Conservation (phyloP, 2,113 vertebrate species). For the Fulmarus glacialis region DNA sequence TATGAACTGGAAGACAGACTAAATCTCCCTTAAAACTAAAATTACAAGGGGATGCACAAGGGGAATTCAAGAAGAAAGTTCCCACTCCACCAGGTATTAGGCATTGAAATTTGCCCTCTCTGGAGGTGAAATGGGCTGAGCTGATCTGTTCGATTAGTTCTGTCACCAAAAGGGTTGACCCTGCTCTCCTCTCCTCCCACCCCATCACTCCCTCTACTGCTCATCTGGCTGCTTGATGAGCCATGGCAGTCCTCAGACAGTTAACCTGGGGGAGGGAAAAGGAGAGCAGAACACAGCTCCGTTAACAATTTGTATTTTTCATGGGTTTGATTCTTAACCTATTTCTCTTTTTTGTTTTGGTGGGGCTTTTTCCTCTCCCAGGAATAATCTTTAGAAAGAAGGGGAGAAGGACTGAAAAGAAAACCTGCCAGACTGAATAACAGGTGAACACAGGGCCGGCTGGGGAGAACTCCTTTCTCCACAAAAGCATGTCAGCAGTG, state of each 20-base stretch:
- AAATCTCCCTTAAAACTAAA: not conserved
- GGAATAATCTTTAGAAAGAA: not conserved
- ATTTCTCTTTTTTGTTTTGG: not conserved
- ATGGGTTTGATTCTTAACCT: not conserved
- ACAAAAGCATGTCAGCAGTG: not conserved
- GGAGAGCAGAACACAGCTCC: not conserved
- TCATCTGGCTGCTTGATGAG: not conserved
- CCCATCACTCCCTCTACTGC: not conserved
- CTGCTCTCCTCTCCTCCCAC: not conserved
- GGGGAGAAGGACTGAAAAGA: not conserved
- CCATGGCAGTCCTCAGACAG: not conserved
- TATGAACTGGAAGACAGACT: not conserved
- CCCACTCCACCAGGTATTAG: not conserved
- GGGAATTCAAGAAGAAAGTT: not conserved
- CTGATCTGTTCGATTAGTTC: not conserved
- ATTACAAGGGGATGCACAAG: not conserved
- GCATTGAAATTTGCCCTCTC: not conserved
- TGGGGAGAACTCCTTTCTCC: not conserved
- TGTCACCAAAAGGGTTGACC: not conserved
- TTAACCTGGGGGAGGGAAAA: not conserved
- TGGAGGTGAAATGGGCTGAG: not conserved
- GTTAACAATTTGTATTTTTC: not conserved
- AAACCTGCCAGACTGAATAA: not conserved
- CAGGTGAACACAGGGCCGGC: not conserved
- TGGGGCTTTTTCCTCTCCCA: not conserved